Conservation (phyloP, 2,797 vertebrate species). For the Enteromius viviparus region DNA sequence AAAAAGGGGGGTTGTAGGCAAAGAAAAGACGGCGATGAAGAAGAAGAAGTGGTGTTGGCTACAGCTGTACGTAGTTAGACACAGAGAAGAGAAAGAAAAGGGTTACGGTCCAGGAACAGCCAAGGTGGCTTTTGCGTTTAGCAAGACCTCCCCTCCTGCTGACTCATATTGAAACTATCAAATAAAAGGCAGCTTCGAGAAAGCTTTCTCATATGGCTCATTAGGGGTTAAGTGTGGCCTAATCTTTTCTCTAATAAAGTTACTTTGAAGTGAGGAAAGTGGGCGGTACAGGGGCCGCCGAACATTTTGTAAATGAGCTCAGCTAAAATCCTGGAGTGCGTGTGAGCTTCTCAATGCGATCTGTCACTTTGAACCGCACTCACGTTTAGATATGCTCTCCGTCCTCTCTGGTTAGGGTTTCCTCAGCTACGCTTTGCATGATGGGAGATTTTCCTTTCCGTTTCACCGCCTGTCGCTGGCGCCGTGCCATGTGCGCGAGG, state of each 20-base stretch:
- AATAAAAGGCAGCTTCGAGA: slow-evolving; percentile 67
- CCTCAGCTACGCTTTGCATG: slow-evolving; percentile 34
- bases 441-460: slow-evolving; percentile 36
- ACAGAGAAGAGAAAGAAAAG: slow-evolving; percentile 25
- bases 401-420: slow-evolving; percentile 51
- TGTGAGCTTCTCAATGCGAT: slow-evolving; percentile 65
- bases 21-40: slow-evolving; percentile 13
- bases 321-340: slow-evolving; percentile 64
- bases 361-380: slow-evolving; percentile 77
- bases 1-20: slow-evolving; percentile 20
- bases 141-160: slow-evolving; percentile 53
- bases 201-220: slow-evolving; percentile 68
- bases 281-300: slow-evolving; percentile 67
- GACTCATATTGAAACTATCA: slow-evolving; percentile 76
- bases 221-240: slow-evolving; percentile 85
- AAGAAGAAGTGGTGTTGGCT: slow-evolving; percentile 23
- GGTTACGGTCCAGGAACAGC: slow-evolving; percentile 54
- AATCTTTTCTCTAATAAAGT: slow-evolving; percentile 88
- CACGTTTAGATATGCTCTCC: slow-evolving; percentile 60
- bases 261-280: slow-evolving; percentile 88
- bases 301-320: slow-evolving; percentile 83
- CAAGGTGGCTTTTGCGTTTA: slow-evolving; percentile 48
- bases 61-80: slow-evolving; percentile 37
- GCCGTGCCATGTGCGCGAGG: slow-evolving; percentile 71
- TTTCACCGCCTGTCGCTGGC: slow-evolving; percentile 78